These are phyloP conservation scores for Corythornis leucogaster DNA, from an alignment of 2,797 vertebrate species.

Conservation along the genomic window DNA sequence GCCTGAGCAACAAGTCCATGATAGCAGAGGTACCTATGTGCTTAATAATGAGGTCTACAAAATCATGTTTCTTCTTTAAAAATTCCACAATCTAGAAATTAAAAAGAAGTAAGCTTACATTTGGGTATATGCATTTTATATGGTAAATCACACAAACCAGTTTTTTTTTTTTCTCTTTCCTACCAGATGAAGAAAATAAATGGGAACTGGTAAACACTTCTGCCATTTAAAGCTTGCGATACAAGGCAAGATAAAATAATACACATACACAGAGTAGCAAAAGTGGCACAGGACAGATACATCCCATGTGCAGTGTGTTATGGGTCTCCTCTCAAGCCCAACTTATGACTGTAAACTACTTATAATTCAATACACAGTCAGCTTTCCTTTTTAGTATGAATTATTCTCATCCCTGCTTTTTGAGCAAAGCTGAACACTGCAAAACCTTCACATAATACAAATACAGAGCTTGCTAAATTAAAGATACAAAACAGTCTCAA, in stretches of 20 bases:
- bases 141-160: neutral
- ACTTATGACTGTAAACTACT: neutral
- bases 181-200: neutral
- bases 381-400: neutral
- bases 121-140: neutral
- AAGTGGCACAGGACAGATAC: neutral
- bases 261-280: rapidly evolving
- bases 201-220: neutral
- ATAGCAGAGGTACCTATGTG: constrained; percentile 99
- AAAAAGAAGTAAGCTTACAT: neutral
- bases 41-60: constrained; percentile 96
- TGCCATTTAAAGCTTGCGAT: neutral
- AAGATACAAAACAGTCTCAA: neutral
- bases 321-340: neutral
- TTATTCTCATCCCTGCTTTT: neutral
- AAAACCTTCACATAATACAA: neutral
- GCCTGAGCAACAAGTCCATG: constrained; percentile 96
- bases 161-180: neutral
- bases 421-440: neutral
- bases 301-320: neutral
- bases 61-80: constrained; percentile 93
- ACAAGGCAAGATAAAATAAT: neutral
- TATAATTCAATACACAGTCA: neutral
- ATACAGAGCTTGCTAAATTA: neutral
- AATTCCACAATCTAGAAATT: constrained; percentile 92